Evolutionary conservation across 2,113 vertebrate genomes (phyloP).

Genomic region (Arvicanthis niloticus): DNA sequence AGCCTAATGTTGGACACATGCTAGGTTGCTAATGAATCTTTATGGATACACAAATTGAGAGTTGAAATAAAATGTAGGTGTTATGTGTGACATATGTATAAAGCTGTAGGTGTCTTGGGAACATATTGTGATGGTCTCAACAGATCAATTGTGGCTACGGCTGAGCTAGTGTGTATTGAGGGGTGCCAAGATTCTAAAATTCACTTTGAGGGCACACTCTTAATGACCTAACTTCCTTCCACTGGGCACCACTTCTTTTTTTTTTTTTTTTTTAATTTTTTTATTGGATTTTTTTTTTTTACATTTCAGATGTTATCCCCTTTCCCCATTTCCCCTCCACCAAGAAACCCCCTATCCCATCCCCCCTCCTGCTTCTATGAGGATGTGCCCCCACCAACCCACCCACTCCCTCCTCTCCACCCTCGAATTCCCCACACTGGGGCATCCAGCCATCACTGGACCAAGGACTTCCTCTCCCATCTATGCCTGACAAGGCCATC

Average conservation of each 20-base stretch:
- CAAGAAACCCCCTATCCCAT: no score
- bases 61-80: neutral
- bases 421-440: no score
- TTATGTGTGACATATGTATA: neutral
- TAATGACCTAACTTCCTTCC: neutral
- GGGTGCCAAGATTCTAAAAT: neutral
- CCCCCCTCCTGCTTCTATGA: no score
- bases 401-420: no score
- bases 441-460: no score
- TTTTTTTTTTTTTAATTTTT: no score
- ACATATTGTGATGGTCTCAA: neutral
- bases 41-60: neutral
- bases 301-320: no score
- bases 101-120: neutral
- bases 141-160: neutral
- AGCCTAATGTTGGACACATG: neutral
- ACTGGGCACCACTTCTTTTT: neutral
- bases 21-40: neutral
- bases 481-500: no score
- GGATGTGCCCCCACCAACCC: no score
- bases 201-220: neutral
- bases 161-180: neutral
- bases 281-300: no score
- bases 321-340: no score
- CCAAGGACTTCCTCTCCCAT: no score